Conservation (phyloP, 2,113 vertebrate genomes). For the Marmota flaviventris region DNA sequence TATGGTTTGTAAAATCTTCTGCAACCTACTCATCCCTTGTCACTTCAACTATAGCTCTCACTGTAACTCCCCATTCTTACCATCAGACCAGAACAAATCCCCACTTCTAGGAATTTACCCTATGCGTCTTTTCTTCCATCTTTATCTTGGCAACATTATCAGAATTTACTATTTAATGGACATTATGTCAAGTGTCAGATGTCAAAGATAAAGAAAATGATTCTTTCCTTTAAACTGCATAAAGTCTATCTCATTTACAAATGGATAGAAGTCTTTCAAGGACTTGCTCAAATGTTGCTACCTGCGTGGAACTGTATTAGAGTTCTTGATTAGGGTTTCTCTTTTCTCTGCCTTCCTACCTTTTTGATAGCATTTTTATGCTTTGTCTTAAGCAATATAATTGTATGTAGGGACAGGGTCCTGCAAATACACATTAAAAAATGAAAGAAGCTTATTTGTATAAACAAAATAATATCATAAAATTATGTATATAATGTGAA, state of each 20-base stretch:
- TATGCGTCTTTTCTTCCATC: neutral
- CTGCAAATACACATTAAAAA: constrained; percentile 13
- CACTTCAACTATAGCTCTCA: neutral
- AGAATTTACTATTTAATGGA: neutral
- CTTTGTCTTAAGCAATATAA: neutral
- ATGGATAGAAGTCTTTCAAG: neutral
- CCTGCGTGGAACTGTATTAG: neutral
- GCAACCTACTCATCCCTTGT: neutral
- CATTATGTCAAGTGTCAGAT: neutral
- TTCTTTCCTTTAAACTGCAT: neutral
- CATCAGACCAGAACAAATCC: neutral
- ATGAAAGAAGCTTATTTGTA: neutral
- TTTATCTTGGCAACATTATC: neutral
- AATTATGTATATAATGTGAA: neutral
- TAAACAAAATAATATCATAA: constrained; percentile 27
- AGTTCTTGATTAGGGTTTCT: neutral
- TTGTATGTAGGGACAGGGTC: neutral
- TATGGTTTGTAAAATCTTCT: neutral
- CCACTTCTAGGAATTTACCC: neutral
- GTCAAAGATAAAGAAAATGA: neutral
- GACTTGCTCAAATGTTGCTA: neutral
- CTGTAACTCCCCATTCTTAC: neutral
- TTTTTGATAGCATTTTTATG: neutral
- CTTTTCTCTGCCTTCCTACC: neutral
- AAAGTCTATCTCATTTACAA: neutral